A percentile compares a stretch with the other conserved stretches of the same genome.
Conservation (phyloP, 1,140 invertebrate genomes). For the Drosophila ananassae region DNA sequence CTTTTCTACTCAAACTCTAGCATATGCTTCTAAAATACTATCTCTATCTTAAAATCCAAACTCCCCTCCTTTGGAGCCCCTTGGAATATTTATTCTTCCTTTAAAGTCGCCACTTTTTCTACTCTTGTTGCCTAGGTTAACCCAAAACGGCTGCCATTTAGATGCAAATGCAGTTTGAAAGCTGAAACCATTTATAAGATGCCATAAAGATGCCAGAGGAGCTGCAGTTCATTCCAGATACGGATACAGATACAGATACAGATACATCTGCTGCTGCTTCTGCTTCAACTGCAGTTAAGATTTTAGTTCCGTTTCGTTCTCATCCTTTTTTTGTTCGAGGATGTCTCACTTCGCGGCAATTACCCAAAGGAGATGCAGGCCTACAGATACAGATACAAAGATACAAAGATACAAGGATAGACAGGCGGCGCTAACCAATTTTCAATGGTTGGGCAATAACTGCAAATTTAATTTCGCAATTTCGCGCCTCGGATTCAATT, state of each 20-base stretch:
- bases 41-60: too few species aligned
- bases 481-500: constrained; percentile 64
- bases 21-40: too few species aligned
- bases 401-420: constrained; percentile 26
- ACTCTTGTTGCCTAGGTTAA: constrained; percentile 44
- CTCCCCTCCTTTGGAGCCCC: not conserved
- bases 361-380: constrained; percentile 32
- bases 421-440: constrained; percentile 70
- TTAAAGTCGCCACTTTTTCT: not conserved
- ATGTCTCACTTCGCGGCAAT: constrained; percentile 55
- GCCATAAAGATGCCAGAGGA: constrained; percentile 51
- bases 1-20: too few species aligned
- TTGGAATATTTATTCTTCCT: not conserved
- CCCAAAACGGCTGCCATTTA: constrained; percentile 56
- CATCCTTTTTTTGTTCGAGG: constrained; percentile 11
- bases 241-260: constrained; percentile 20
- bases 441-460: constrained; percentile 80
- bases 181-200: constrained; percentile 20
- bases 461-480: constrained; percentile 81
- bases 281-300: constrained; percentile 11
- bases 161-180: constrained; percentile 63
- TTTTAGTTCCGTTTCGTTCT: constrained; percentile 8
- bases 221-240: constrained; percentile 2
- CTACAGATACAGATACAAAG: constrained; percentile 9
- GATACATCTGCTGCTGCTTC: constrained; percentile 27